Percentiles rank a stretch among this genome's conserved stretches.
phyloP scores from a whole-genome alignment of 2,888 invertebrate species.

The Ophion ventricosus region DNA sequence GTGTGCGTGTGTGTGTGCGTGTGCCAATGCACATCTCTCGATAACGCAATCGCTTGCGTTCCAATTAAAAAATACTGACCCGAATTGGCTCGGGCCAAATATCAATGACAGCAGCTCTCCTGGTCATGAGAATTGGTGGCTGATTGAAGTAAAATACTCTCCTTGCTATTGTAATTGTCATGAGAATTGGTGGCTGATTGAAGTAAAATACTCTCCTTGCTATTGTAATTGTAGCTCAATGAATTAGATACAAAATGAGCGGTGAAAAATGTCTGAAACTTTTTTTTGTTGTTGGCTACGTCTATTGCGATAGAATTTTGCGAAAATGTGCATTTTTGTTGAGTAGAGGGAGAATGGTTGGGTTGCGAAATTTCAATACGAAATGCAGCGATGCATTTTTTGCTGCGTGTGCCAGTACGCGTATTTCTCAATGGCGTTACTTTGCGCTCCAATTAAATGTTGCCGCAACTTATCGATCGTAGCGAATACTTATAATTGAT shows the following conservation, averaged over 20 bases:
- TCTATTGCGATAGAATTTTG: no score
- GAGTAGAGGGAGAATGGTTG: no score
- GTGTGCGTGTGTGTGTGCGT: no score
- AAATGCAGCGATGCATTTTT: constrained; percentile 20
- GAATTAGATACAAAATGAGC: neutral
- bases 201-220: neutral
- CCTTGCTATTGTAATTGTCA: neutral
- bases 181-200: neutral
- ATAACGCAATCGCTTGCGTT: constrained; percentile 13
- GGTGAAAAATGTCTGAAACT: no score
- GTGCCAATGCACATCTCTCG: neutral
- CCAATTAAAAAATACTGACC: constrained; percentile 34
- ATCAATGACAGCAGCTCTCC: no score
- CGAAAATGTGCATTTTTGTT: no score
- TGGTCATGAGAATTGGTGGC: no score
- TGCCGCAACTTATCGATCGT: neutral
- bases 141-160: constrained; percentile 1
- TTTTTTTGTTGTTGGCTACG: no score
- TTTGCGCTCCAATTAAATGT: neutral
- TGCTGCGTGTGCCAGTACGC: neutral
- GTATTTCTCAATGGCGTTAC: constrained; percentile 2
- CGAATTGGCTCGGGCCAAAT: neutral
- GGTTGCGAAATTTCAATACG: neutral
- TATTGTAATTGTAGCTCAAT: neutral
- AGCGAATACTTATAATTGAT: neutral